Evolutionary conservation across 1,140 invertebrate species (phyloP), one percentile per base, ranked within the genome.

Genomic region (Bombus waltoni): DNA sequence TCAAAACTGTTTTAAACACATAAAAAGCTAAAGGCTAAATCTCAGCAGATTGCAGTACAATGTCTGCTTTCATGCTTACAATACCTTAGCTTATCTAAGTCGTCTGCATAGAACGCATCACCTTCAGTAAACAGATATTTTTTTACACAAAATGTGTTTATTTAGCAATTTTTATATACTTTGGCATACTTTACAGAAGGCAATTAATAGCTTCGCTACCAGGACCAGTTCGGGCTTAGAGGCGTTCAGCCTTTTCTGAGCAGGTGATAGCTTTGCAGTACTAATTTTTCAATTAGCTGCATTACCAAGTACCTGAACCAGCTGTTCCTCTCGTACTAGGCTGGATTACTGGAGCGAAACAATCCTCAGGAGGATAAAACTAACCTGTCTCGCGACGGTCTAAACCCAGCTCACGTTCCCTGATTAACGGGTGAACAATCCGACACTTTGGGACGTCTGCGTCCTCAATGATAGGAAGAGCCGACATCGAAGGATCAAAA

Each of bases 231-330:
- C 78, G 82, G 86, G 66, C 82, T 85, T 84, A 87, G 81, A 87
- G 86, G 85, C 85, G 85, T 88, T 88, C 85, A 87, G 87, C 72
- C 96, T 96, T 97, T 97, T 96, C 96, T 95, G n/a, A n/a, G 96
- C 96, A 96, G 96, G 97, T 97, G 97, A 96, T 97, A 97, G 96
- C 97, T 96, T 97, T 96, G 96, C 96, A 96, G 96, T 96, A 96
- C 94, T 95, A 81, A 90, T 89, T 88, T 89, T 90, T 92, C 92
- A 88, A 89, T 89, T 91, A 87, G 91, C 89, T 95, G 95, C 96
- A 95, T 95, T 96, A 97, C 97, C 97, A 97, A 97, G 96, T 97
- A 96, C 97, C 96, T 96, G 97, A 97, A 97, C 96, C 97, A 96
- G 96, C 97, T 96, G 97, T 97, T 97, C 97, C 96, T 97, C 96